Evolutionary conservation across 2,888 invertebrate genomes (phyloP).

Genomic region (Podabrus alpinus): DNA sequence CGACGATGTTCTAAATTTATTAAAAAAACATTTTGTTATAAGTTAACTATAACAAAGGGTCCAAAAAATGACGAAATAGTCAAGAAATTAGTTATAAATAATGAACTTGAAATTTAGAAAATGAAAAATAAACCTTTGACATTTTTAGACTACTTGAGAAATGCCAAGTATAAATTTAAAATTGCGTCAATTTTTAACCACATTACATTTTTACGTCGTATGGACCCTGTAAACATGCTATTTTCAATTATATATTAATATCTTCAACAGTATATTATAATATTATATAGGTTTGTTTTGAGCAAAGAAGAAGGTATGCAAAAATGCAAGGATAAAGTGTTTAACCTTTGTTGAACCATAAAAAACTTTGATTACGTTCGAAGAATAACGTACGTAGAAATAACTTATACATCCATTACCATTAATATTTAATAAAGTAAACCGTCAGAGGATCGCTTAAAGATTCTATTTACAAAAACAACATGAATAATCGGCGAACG

Average conservation of each 20-base stretch:
- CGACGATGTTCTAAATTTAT: too few species aligned
- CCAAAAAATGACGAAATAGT: too few species aligned
- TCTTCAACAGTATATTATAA: background rate
- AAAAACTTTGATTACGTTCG: conserved; percentile 8
- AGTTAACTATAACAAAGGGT: too few species aligned
- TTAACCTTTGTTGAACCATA: conserved; percentile 4
- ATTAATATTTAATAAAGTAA: conserved; percentile 44
- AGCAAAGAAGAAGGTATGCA: background rate
- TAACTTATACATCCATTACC: conserved; percentile 37
- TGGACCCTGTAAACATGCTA: background rate
- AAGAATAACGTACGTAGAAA: conserved; percentile 24
- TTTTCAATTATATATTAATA: background rate
- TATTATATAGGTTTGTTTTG: background rate
- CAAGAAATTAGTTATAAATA: background rate
- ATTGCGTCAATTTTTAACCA: background rate
- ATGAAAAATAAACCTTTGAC: background rate
- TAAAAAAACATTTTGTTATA: too few species aligned
- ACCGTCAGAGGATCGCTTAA: conserved; percentile 42
- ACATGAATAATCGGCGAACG: conserved; percentile 36
- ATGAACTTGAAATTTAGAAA: background rate
- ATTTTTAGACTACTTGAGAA: background rate
- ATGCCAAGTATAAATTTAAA: background rate
- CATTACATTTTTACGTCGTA: background rate
- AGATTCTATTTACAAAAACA: conserved; percentile 40
- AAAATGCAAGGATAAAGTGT: background rate